Conservation (phyloP, 2,797 vertebrate species). For the Poeciliopsis presidionis region DNA sequence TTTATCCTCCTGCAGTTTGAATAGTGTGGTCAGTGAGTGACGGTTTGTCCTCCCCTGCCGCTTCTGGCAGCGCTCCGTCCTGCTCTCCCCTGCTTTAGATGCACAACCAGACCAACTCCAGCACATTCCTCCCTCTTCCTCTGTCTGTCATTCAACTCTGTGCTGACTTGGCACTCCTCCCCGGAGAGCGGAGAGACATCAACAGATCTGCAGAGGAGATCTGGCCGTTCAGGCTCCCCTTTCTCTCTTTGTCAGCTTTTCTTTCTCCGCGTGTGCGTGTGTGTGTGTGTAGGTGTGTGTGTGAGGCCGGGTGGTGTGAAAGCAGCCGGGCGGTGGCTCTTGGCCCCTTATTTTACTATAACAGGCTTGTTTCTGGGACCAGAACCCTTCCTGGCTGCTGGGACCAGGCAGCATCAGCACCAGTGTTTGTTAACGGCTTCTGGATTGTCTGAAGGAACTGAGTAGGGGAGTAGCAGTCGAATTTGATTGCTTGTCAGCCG, state of each 20-base stretch:
- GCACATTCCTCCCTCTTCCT: conserved; percentile 46
- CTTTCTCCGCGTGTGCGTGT: conserved; percentile 15
- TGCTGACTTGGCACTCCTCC: conserved; percentile 65
- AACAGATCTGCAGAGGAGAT: conserved; percentile 53
- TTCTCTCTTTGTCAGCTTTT: conserved; percentile 47
- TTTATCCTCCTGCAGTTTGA: not conserved
- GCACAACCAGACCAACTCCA: conserved; percentile 36
- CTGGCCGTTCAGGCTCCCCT: conserved; percentile 40
- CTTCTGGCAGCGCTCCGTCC: conserved; percentile 24
- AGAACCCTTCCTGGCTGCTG: conserved; percentile 22
- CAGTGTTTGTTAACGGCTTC: conserved; percentile 56
- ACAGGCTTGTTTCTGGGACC: conserved; percentile 21
- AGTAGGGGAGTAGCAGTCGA: no score
- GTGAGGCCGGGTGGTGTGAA: conserved; percentile 2
- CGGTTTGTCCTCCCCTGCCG: conserved; percentile 8
- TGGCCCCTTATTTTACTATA: conserved; percentile 45
- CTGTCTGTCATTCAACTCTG: conserved; percentile 51
- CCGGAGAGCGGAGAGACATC: conserved; percentile 58
- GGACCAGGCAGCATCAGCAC: not conserved
- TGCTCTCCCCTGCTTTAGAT: conserved; percentile 37
- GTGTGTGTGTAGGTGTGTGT: no score
- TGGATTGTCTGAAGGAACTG: conserved; percentile 31
- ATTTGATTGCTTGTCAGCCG: not conserved
- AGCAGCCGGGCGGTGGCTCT: conserved; percentile 18
- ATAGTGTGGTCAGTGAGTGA: conserved; percentile 21